These are phyloP conservation scores for Sarcophaga variegata DNA, from an alignment of 2,888 invertebrate species.

Conservation along the genomic window DNA sequence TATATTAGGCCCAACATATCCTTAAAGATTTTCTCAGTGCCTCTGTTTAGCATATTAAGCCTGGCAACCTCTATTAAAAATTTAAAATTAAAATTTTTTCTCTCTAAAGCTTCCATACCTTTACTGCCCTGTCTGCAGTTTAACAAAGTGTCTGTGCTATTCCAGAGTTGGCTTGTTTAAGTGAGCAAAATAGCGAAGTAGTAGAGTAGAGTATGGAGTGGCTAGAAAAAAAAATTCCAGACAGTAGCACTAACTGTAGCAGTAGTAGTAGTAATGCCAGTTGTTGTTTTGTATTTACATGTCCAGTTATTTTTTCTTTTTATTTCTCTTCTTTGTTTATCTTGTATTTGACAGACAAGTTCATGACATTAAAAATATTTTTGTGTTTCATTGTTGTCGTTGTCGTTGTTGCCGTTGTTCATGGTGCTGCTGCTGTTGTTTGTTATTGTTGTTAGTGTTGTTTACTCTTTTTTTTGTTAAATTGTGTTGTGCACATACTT, in stretches of 20 bases:
- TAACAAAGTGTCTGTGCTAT: conserved; percentile 1
- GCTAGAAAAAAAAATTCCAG: conserved; percentile 44
- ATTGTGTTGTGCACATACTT: background rate
- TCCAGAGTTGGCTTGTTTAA: background rate
- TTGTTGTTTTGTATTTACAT: conserved; percentile 29
- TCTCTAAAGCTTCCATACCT: background rate
- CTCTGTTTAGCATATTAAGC: no score
- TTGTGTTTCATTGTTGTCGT: background rate
- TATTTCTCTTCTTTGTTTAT: conserved; percentile 1
- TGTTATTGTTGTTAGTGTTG: conserved; percentile 23
- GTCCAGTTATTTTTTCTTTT: conserved; percentile 59
- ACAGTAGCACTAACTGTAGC: conserved; percentile 30
- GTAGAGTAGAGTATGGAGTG: conserved; percentile 29
- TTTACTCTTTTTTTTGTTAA: background rate
- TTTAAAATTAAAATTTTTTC: background rate
- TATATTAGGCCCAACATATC: no score
- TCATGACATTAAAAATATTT: conserved; percentile 71
- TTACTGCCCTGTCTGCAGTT: background rate
- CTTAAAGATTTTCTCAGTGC: no score
- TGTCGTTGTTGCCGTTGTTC: conserved; percentile 46
- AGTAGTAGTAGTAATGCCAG: conserved; percentile 2
- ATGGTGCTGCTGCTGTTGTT: conserved; percentile 39
- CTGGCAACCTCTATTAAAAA: no score
- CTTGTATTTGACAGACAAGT: conserved; percentile 71
- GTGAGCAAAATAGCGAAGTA: background rate